Percentiles rank a stretch among this genome's conserved stretches.
phyloP scores from a whole-genome alignment of 2,113 vertebrate genomes.

The Indicator maculatus region DNA sequence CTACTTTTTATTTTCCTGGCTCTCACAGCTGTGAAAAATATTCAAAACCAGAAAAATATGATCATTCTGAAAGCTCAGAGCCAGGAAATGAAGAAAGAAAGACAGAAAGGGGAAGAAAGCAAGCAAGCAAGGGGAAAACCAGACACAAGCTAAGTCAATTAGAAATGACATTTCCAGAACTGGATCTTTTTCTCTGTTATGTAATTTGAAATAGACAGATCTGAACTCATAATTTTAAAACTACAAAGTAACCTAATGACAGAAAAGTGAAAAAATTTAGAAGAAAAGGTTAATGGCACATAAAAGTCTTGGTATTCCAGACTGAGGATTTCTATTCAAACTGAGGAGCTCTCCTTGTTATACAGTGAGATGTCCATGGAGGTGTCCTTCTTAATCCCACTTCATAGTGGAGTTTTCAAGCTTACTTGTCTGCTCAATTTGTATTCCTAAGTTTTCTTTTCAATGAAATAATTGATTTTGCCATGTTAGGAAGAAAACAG shows the following conservation, averaged over 20 bases:
- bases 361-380: not conserved
- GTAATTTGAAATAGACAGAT: not conserved
- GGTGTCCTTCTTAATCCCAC: fast-evolving
- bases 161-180: not conserved
- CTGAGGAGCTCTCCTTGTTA: not conserved
- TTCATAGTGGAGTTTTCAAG: not conserved
- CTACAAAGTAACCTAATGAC: not conserved
- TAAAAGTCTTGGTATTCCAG: not conserved
- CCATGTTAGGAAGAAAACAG: not conserved
- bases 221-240: not conserved
- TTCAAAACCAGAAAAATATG: not conserved
- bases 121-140: fast-evolving
- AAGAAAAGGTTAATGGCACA: not conserved
- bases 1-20: not conserved
- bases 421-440: not conserved
- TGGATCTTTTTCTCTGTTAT: not conserved
- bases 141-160: not conserved
- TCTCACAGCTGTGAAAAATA: not conserved
- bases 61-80: not conserved
- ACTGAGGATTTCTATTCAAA: not conserved
- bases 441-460: not conserved
- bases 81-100: fast-evolving
- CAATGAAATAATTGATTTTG: not conserved
- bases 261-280: not conserved
- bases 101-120: not conserved